Conservation (phyloP, 2,888 invertebrate species). For the Amphiduros pacificus region DNA sequence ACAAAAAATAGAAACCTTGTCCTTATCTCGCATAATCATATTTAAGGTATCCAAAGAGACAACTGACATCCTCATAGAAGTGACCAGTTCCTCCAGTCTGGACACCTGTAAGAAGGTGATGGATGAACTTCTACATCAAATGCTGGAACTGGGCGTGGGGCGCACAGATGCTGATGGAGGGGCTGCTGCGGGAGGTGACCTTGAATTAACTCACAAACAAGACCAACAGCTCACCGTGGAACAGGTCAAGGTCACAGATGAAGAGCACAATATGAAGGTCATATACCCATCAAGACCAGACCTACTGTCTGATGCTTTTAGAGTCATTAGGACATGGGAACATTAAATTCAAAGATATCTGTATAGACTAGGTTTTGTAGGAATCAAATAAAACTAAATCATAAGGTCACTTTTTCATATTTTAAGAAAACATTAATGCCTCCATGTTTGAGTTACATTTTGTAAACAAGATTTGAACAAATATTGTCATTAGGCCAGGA, state of each 20-base stretch:
- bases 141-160: conserved; percentile 62
- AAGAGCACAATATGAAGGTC: conserved; percentile 72
- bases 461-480: too few relatives aligned
- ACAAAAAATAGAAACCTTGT: neutral
- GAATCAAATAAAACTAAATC: too few relatives aligned
- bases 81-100: conserved; percentile 72
- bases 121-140: conserved; percentile 70
- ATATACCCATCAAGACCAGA: conserved; percentile 80
- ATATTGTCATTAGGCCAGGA: too few relatives aligned
- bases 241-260: conserved; percentile 74
- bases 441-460: too few relatives aligned
- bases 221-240: conserved; percentile 60
- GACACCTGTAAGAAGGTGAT: conserved; percentile 70
- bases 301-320: conserved; percentile 57
- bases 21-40: conserved; percentile 28
- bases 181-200: neutral
- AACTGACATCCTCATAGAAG: conserved; percentile 73
- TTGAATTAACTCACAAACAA: conserved; percentile 46
- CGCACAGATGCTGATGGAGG: neutral
- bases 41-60: conserved; percentile 71
- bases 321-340: conserved; percentile 37
- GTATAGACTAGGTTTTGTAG: too few relatives aligned
- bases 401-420: too few relatives aligned
- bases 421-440: too few relatives aligned
- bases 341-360: too few relatives aligned